Evolutionary conservation across 2,888 invertebrate genomes (phyloP), one percentile per base, ranked within the genome.

Genomic region (Brassicogethes aeneus): DNA sequence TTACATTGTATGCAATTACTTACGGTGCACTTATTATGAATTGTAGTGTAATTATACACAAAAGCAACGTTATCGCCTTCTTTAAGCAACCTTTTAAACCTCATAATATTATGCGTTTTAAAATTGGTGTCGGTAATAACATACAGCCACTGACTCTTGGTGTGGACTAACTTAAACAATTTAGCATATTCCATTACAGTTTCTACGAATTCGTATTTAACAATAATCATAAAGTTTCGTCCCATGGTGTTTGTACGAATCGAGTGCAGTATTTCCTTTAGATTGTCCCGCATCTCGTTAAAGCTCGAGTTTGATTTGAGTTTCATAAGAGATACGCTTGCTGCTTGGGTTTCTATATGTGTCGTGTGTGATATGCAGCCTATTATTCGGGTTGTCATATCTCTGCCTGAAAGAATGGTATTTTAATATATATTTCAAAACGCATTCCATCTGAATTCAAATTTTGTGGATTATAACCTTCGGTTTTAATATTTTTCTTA

Each of bases 61-160:
- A 85, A 87, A 0, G 87, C 87, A 5, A 89, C 68, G 61, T 90
- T 88, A 54, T 85, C 85, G 1, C 90, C 90, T 60, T 89, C 89
- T 10, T 70, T 71, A 16, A 85, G 64, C 1, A 79, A 65, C 47
- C 74, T 72, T 32, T 76, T 69, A 15, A 82, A 71, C 13, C 68
- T 68, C 0, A 74, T 65, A 3, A 80, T 59, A 54, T 81, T 77
- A 1, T 70, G 69, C 2, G 68, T 65, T 2, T 64, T 64, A 0
- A 54, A 57, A 41, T 72, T 66, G 0, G 76, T 77, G 42, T 85
- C 81, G 0, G 82, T 73, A 37, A 88, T 70, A 29, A 88, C 71
- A 59, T 85, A 89, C n/a, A 90, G 62, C 89, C 90, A 90, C 59
- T 89, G 87, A 46, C 80, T 85, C 52, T 70, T 73, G 0, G 85